Base-by-base conservation (phyloP, 2,113 vertebrate genomes). In the Origma solitaria region DNA sequence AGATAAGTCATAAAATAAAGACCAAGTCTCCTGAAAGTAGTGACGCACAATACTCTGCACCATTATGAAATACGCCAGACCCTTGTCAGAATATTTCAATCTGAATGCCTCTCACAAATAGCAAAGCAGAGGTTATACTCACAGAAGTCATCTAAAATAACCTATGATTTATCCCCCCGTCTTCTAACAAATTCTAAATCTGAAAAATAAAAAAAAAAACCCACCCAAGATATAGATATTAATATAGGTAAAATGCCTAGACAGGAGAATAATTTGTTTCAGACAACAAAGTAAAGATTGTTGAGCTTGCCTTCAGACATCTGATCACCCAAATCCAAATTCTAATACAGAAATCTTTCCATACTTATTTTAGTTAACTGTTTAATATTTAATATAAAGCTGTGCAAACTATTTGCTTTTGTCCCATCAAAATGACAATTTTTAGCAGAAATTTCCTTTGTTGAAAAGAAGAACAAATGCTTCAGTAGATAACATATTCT, bases 21-120 rank as follows among this genome's bases (percentile, higher is more conserved):
- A 80, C 33, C 4, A 22, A 57, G 37, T 45, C 64, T 88, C 56
- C 56, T 90, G 68, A 75, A 95, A 88, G 60, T 11, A 77, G 14
- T 92, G 82, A 96, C 7, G 4, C 78, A 96, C 64, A 90, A 53
- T 44, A 24, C 33, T 66, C 64, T 28, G 12, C 56, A 49, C 28
- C n/a, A 13, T 51, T 81, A 90, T 93, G 79, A 92, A 77, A 94
- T 81, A 83, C 50, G 33, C 51, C 64, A 96, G 79, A 84, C 13
- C 64, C 22, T 44, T 90, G 79, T 71, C 85, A 95, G 76, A 92
- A 6, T 81, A 81, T 66, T 57, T 86, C 79, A 70, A 86, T 50
- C 60, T 69, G 24, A 73, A 13, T 40, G 64, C 82, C 88, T 92
- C 23, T 91, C 85, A 71, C 19, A 81, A 65, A 93, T 1, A 77